A percentile compares a stretch with the other conserved stretches of the same genome.
These are phyloP conservation scores for Pollachius pollachius DNA, from an alignment of 2,113 vertebrate genomes.

Conservation along the genomic window DNA sequence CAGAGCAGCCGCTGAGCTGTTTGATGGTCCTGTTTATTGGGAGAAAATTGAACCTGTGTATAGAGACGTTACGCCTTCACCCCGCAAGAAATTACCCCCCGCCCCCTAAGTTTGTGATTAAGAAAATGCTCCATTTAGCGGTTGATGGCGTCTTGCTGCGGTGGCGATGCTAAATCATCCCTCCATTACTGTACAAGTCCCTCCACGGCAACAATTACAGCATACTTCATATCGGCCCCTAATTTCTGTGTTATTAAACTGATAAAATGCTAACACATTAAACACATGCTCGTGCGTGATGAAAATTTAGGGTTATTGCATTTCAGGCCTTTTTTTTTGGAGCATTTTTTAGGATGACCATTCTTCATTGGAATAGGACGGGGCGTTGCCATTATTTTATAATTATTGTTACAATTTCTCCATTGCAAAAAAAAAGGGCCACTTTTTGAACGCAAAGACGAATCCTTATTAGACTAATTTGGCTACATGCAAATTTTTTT, in stretches of 20 bases:
- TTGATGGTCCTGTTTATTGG: slow-evolving; percentile 48
- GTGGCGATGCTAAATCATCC: slow-evolving; percentile 46
- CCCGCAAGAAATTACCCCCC: slow-evolving; percentile 45
- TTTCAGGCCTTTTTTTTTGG: slow-evolving; percentile 81
- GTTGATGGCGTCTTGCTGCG: slow-evolving; percentile 47
- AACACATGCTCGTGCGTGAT: slow-evolving; percentile 81
- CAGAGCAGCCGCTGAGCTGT: slow-evolving; percentile 28
- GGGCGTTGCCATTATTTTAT: slow-evolving; percentile 77
- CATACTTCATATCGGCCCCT: slow-evolving; percentile 85
- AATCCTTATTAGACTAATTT: slow-evolving; percentile 95
- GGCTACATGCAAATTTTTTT: slow-evolving; percentile 93
- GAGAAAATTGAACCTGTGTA: slow-evolving; percentile 50
- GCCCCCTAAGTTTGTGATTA: slow-evolving; percentile 62
- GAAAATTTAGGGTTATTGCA: slow-evolving; percentile 89
- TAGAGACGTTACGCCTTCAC: slow-evolving; percentile 33
- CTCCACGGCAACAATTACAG: slow-evolving; percentile 77
- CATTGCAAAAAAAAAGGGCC: slow-evolving; percentile 81
- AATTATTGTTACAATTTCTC: slow-evolving; percentile 83
- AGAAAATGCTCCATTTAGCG: slow-evolving; percentile 60
- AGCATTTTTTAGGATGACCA: slow-evolving; percentile 79
- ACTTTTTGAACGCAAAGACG: slow-evolving; percentile 89
- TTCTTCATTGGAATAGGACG: slow-evolving; percentile 84
- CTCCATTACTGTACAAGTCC: slow-evolving; percentile 50
- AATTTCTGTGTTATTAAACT: slow-evolving; percentile 89
- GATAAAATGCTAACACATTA: slow-evolving; percentile 85